phyloP scores from a whole-genome alignment of 2,888 invertebrate genomes.

The Deladenus siricidicola region DNA sequence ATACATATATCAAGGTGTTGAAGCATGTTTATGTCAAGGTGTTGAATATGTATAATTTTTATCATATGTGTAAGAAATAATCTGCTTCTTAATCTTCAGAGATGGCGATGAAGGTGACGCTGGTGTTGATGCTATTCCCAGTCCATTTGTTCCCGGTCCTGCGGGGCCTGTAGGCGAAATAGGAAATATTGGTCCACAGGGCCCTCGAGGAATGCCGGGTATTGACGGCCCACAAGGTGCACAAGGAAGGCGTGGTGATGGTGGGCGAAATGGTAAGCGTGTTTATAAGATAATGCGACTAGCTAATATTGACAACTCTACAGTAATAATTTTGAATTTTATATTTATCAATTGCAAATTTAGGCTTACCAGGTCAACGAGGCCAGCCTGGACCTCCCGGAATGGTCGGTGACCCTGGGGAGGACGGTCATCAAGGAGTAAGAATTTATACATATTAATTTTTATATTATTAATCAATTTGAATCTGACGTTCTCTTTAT shows the following conservation, averaged over 20 bases:
- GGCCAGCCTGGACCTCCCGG: constrained; percentile 10
- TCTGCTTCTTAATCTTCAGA: no score
- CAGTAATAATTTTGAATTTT: not conserved
- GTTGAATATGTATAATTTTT: not conserved
- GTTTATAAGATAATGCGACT: no score
- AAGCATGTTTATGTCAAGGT: not conserved
- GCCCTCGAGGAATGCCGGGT: constrained; percentile 40
- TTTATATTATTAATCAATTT: no score
- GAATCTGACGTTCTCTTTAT: no score
- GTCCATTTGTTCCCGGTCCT: constrained; percentile 46
- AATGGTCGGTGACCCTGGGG: constrained; percentile 16
- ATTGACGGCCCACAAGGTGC: constrained; percentile 43
- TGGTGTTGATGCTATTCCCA: constrained; percentile 42
- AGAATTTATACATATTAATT: not conserved
- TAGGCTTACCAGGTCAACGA: not conserved
- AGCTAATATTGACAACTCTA: not conserved
- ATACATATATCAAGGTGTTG: no score
- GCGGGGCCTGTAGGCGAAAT: constrained; percentile 22
- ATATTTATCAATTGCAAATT: not conserved
- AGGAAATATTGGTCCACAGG: constrained; percentile 27
- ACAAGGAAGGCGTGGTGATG: constrained; percentile 34
- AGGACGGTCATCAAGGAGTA: constrained; percentile 23
- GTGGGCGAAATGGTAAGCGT: constrained; percentile 13
- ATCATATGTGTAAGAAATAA: no score
- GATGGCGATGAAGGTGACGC: constrained; percentile 34